phyloP scores from a whole-genome alignment of 2,888 invertebrate genomes.

The Cylloceria caligata region DNA sequence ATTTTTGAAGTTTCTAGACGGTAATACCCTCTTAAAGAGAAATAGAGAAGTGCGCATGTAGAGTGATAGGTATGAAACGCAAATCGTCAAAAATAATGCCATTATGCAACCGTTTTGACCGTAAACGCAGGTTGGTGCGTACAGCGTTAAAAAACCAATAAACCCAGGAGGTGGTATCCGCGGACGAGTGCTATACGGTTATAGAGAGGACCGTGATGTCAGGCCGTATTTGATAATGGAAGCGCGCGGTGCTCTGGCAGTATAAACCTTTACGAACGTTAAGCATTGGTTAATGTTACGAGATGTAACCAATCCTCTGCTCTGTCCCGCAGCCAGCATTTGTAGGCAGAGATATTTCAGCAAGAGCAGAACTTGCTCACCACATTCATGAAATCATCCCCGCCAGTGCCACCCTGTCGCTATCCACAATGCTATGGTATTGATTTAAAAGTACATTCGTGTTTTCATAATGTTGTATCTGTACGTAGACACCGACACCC shows the following conservation, averaged over 20 bases:
- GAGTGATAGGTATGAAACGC: constrained; percentile 49
- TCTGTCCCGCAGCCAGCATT: constrained; percentile 49
- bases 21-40: too few species aligned
- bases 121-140: constrained; percentile 67
- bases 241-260: constrained; percentile 70
- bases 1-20: too few species aligned
- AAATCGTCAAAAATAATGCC: constrained; percentile 69
- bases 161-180: constrained; percentile 29
- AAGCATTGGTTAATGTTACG: constrained; percentile 80
- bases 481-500: constrained; percentile 82
- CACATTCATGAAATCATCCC: constrained; percentile 59
- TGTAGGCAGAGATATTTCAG: constrained; percentile 65
- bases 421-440: constrained; percentile 85
- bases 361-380: constrained; percentile 64
- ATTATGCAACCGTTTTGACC: constrained; percentile 68
- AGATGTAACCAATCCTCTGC: constrained; percentile 77
- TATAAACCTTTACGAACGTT: constrained; percentile 77
- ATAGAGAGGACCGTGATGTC: constrained; percentile 38
- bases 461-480: constrained; percentile 85
- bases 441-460: constrained; percentile 85
- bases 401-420: constrained; percentile 66
- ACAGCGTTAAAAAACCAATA: constrained; percentile 70
- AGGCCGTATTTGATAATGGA: constrained; percentile 73
- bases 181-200: constrained; percentile 13
- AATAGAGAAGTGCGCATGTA: neutral